Evolutionary conservation across 1,140 invertebrate genomes (phyloP), one percentile per base, ranked within the genome.

Genomic region (Drosophila navojoa): DNA sequence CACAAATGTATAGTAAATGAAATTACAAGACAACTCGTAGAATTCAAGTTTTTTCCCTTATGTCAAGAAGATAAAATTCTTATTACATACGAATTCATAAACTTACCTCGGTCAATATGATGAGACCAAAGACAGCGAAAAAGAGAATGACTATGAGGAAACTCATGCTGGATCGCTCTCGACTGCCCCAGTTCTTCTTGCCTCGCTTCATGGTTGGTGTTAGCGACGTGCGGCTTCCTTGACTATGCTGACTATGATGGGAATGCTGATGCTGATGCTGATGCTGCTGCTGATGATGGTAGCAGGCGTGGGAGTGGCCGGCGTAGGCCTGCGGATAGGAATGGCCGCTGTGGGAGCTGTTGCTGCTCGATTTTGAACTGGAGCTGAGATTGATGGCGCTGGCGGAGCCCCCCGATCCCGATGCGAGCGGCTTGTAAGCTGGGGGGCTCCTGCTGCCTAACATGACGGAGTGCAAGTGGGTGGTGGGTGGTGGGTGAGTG

Each of bases 121-220:
- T 97, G 57, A 97, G 92, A 10, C 95, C 96, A 82, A 97, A 98
- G 40, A 98, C 95, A n/a, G 95, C 96, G 90, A 97, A 97, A 91
- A 98, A 97, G 93, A 97, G 96, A 64, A 98, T 94, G 29, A 98
- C 96, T 81, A 97, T 95, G 92, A 97, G 95, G 92, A 97, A 97
- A 71, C 96, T 97, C 94, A 97, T 95, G 89, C 96, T 96, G 60
- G 96, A 96, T 58, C 96, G 93, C 82, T 97, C 96, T 76, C 95
- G 94, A 53, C 95, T 94, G 86, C 94, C 90, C 91, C 91, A 92
- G 44, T 91, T 82, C 32, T 90, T 87, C 64, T 91, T 91, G 58
- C 79, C 71, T 10, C 89, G 84, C 76, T 90, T 90, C 71, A 91
- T 84, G 6, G 81, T 89, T 29, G 90, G 77, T 13, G 79, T 90